Conservation (phyloP, 1,140 invertebrate genomes). For the Wiebesia pumilae region DNA sequence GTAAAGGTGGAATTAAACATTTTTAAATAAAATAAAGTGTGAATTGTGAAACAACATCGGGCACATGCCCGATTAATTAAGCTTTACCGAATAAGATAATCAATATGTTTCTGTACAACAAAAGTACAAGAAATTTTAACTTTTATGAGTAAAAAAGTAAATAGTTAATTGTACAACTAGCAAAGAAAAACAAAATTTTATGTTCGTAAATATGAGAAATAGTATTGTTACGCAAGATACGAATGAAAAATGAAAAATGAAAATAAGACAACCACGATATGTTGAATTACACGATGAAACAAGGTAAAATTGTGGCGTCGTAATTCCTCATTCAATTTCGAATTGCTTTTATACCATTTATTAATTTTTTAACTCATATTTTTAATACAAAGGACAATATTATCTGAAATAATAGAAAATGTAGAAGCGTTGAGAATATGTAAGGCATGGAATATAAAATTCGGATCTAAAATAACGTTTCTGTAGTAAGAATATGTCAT, state of each 20-base stretch:
- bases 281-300: background rate
- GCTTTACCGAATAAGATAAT: background rate
- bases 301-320: background rate
- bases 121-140: background rate
- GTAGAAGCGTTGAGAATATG: too few species aligned
- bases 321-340: too few species aligned
- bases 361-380: too few species aligned
- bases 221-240: background rate
- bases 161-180: background rate
- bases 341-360: too few species aligned
- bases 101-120: background rate
- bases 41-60: constrained; percentile 5
- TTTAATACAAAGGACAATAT: too few species aligned
- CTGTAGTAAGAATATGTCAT: background rate
- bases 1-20: background rate
- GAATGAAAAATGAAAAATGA: background rate
- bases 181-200: too few species aligned
- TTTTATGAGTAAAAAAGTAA: background rate
- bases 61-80: background rate
- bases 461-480: background rate
- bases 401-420: too few species aligned
- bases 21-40: constrained; percentile 2
- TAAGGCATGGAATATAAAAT: too few species aligned
- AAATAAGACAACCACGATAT: background rate
- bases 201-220: too few species aligned